Evolutionary conservation across 2,888 invertebrate genomes (phyloP), one percentile per base, ranked within the genome.

Genomic region (Drosophila cracens): DNA sequence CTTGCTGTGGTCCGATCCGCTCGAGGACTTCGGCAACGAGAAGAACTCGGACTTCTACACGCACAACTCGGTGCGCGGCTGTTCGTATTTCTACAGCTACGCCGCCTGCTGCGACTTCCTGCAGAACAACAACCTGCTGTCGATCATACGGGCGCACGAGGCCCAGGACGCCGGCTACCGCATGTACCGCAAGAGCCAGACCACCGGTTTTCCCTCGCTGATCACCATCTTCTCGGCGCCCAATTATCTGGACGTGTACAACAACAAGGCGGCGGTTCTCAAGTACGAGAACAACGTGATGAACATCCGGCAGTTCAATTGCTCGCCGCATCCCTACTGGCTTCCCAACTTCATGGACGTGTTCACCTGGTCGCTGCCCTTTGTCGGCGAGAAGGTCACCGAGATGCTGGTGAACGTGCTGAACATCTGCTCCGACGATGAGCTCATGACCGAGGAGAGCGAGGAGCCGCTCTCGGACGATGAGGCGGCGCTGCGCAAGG

Each of bases 221-320:
- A 99, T 99, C 92, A 99, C 99, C 91, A 99, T 99, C 94, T 99
- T 99, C 94, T 99, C 99, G 92, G 99, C 99, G 93, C 99, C 99
- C 90, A 99, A 99, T 94, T 99, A 99, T 94, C 95, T 99, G 95
- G 99, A 99, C 95, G 99, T 99, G 88, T 99, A 99, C 94, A 99
- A 99, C 95, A 99, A 99, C 95, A 99, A 98, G 95, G 99, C 99
- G 93, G 99, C 99, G 92, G 99, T 99, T 93, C 95, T 99, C 93
- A 99, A 99, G 94, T 99, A 99, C 95, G 99, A 99, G 95, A 99
- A 99, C 95, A 99, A 99, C 95, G 99, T 99, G 92, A 99, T 99
- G 99, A 99, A 99, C 94, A 99, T 99, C 92, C 96, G 99, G 93
- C 99, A 99, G 95, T 99, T 99, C 94, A 99, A 99, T 94, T 99